Evolutionary conservation across 2,113 vertebrate species (phyloP).

Genomic region (cattle (Bos taurus)): DNA sequence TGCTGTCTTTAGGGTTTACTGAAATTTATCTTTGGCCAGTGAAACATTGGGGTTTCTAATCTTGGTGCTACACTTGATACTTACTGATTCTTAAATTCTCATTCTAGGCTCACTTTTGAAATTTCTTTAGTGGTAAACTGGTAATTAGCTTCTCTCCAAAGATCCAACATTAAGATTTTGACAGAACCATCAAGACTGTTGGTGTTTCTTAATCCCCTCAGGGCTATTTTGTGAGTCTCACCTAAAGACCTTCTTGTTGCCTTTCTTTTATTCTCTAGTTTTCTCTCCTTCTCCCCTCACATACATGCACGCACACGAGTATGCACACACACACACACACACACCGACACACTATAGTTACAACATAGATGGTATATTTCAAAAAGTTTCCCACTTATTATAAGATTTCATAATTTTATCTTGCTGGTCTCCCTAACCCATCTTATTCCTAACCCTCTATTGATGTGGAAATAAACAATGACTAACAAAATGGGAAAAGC

Average conservation of each 20-base stretch:
- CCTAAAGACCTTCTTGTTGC: background rate
- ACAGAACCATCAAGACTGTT: background rate
- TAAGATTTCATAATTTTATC: background rate
- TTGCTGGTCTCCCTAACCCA: background rate
- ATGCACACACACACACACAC: background rate
- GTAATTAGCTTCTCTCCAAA: background rate
- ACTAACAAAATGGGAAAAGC: background rate
- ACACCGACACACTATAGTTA: background rate
- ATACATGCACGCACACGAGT: rapidly evolving
- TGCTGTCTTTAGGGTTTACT: background rate
- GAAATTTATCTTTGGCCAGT: background rate
- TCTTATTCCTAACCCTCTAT: background rate
- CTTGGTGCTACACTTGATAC: background rate
- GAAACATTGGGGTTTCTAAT: background rate
- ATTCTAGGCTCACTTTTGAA: background rate
- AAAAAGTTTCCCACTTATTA: background rate
- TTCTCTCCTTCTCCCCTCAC: background rate
- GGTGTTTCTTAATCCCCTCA: background rate
- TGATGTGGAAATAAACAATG: background rate
- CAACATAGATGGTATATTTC: background rate
- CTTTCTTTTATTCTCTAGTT: background rate
- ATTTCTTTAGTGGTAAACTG: background rate
- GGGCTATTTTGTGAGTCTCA: background rate
- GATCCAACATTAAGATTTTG: background rate
- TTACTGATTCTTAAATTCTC: background rate